Conservation (phyloP, 2,888 invertebrate genomes). For the Amorpha juglandis region DNA sequence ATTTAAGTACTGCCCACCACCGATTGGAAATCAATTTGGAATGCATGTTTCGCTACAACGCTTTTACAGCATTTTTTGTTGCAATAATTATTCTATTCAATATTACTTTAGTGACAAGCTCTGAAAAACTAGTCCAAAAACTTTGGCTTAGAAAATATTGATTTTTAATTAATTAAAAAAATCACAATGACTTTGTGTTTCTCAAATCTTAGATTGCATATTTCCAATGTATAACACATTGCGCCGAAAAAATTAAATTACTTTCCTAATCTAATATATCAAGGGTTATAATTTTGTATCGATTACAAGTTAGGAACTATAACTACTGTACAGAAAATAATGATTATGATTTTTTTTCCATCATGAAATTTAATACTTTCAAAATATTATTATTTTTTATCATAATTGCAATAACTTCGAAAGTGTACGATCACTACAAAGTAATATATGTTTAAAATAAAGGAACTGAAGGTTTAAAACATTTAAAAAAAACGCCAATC, state of each 20-base stretch:
- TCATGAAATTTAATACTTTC: slow-evolving; percentile 53
- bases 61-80: not conserved
- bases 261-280: slow-evolving; percentile 67
- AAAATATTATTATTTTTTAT: slow-evolving; percentile 57
- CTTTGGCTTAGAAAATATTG: no score
- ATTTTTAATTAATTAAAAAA: no score
- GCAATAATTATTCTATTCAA: not conserved
- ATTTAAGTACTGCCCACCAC: not conserved
- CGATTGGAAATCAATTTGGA: not conserved
- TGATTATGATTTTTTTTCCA: slow-evolving; percentile 32
- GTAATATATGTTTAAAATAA: slow-evolving; percentile 35
- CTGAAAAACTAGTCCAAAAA: no score
- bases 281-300: slow-evolving; percentile 79
- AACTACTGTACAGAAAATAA: slow-evolving; percentile 75
- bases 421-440: slow-evolving; percentile 35
- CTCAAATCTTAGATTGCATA: slow-evolving; percentile 11
- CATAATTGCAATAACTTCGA: slow-evolving; percentile 38
- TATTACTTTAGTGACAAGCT: not conserved
- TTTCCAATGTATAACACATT: not conserved
- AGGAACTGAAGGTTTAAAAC: slow-evolving; percentile 51
- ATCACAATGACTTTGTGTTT: not conserved
- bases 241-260: slow-evolving; percentile 61
- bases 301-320: slow-evolving; percentile 83
- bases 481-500: slow-evolving; percentile 44
- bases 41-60: not conserved